Base-by-base conservation (phyloP, 2,888 invertebrate species). In the Acanthacorydalis orientalis region DNA sequence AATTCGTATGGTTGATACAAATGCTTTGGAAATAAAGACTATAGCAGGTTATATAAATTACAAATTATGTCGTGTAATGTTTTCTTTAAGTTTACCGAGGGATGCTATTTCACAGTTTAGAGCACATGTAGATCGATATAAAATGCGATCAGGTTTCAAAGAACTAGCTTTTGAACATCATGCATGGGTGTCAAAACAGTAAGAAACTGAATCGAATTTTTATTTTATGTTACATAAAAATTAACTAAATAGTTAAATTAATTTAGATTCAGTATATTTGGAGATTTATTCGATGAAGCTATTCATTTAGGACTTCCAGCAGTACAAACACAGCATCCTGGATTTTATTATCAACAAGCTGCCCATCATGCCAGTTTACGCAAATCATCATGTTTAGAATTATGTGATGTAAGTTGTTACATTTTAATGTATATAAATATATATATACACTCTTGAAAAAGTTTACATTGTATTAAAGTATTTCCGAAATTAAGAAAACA, bases 71-170 rank as follows among this genome's bases (percentile, higher is more conserved):
- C 78, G 85, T 52, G 68, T 97, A 52, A 79, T 90, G 66, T 97
- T 98, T 68, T 76, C 80, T 53, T 72, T 92, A 54, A 90, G 87
- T 64, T 74, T 88, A 49, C 91, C 95, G 0, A 72, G 93, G 57
- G 97, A 98, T 71, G 87, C 97, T 2, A 93, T 97, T 57, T 80
- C 85, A 47, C 96, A 97, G 64, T 91, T 97, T 57, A 80, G 89
- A 57, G 80, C 81, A 52, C 96, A 96, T 59, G 81, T 90, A 52
- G 92, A 95, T 53, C 80, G 85, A 57, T 97, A 92, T 65, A 85
- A 84, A 63, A 74, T 69, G 51, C 74, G 79, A 54, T 74, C 81
- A 53, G 96, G 95, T 3, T 83, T 84, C 48, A 78, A 81, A 53
- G 90, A 89, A 57, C 70, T 93, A 48, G 71, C 81, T 12, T 96